These are phyloP conservation scores for Epinephelus fuscoguttatus DNA, from an alignment of 2,113 vertebrate species.

Conservation along the genomic window DNA sequence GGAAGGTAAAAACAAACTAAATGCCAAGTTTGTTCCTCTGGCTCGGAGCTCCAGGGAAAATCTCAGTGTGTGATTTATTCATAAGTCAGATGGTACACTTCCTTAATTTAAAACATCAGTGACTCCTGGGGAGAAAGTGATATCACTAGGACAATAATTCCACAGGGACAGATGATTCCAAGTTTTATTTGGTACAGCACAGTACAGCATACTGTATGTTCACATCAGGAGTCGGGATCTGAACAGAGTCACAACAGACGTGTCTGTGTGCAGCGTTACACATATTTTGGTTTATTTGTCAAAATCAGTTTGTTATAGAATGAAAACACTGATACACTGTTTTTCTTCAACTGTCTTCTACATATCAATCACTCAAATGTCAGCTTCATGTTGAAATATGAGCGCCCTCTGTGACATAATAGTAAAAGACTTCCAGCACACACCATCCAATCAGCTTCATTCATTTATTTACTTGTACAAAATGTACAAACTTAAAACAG, in stretches of 20 bases:
- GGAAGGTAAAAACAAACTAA: slow-evolving; percentile 69
- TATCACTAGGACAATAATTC: background rate
- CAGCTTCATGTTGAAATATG: background rate
- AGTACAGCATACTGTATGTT: slow-evolving; percentile 55
- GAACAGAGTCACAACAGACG: slow-evolving; percentile 44
- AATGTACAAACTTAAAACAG: background rate
- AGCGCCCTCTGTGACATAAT: background rate
- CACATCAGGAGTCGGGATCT: slow-evolving; percentile 66
- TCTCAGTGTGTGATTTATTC: background rate
- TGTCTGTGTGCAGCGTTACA: slow-evolving; percentile 14
- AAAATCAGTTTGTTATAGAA: slow-evolving; percentile 25
- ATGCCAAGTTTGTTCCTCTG: slow-evolving; percentile 59
- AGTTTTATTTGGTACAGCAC: slow-evolving; percentile 76
- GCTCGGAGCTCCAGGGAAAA: slow-evolving; percentile 25
- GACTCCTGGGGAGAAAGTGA: background rate
- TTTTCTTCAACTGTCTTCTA: background rate
- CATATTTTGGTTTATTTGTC: slow-evolving; percentile 34
- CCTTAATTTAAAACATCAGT: background rate
- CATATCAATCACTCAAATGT: background rate
- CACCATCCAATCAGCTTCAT: background rate
- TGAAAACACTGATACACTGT: slow-evolving; percentile 19
- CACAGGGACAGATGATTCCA: slow-evolving; percentile 62
- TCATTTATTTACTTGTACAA: background rate
- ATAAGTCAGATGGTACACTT: background rate
- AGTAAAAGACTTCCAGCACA: slow-evolving; percentile 3